These are phyloP conservation scores for Drosophila oshimai DNA, from an alignment of 1,140 invertebrate species.

Conservation along the genomic window DNA sequence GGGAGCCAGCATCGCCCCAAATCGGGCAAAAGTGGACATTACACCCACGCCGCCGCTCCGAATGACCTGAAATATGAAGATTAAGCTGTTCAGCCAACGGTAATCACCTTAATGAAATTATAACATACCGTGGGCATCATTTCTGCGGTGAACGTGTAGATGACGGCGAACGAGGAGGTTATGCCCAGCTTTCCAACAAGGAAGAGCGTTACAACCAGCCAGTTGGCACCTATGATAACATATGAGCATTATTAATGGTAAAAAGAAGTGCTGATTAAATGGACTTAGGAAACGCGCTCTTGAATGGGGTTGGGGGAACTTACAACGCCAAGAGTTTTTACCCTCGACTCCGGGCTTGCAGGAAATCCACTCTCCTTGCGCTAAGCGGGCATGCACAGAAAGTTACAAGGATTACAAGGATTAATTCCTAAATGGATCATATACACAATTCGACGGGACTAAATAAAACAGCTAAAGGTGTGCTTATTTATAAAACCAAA, in stretches of 20 bases:
- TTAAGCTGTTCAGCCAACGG: background rate
- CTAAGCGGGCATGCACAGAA: slow-evolving; percentile 33
- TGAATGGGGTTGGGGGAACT: background rate
- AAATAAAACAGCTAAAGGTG: too few species aligned
- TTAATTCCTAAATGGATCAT: too few species aligned
- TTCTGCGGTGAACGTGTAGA: slow-evolving; percentile 86
- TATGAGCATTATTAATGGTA: background rate
- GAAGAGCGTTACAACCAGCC: slow-evolving; percentile 84
- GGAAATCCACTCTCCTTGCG: slow-evolving; percentile 33
- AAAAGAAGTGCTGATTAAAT: background rate
- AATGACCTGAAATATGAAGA: slow-evolving; percentile 56
- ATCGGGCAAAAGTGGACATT: slow-evolving; percentile 85
- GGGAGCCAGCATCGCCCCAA: slow-evolving; percentile 86
- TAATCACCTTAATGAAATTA: background rate
- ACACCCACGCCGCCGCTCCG: slow-evolving; percentile 85
- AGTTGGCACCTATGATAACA: slow-evolving; percentile 78
- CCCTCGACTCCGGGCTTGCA: slow-evolving; percentile 23
- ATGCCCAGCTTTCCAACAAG: slow-evolving; percentile 87
- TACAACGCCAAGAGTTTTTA: slow-evolving; percentile 6
- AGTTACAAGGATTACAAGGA: too few species aligned
- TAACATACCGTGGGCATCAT: slow-evolving; percentile 85
- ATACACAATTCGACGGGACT: too few species aligned
- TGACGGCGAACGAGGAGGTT: slow-evolving; percentile 85
- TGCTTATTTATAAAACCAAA: too few species aligned
- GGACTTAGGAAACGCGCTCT: background rate